Evolutionary conservation across 2,888 invertebrate genomes (phyloP), one percentile per base, ranked within the genome.

Genomic region (Junonia oenone): DNA sequence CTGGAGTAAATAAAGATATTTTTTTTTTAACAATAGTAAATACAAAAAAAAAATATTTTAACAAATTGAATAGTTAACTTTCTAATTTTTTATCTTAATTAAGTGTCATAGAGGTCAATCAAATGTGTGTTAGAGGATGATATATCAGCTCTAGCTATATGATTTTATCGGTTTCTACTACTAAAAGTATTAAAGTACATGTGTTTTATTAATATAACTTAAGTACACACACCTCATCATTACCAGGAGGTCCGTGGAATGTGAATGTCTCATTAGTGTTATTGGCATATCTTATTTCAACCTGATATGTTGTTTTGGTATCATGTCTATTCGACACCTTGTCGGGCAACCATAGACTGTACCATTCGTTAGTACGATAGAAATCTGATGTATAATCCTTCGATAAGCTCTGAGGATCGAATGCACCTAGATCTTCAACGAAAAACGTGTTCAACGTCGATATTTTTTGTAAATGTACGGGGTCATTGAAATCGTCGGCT

Each of bases 251-350:
- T 45, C 98, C 98, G 62, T 98, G 98, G 84, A 97, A 98, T n/a
- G 97, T 96, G 74, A 95, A 97, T n/a, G 97, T 98, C 79, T 97
- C 97, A 83, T 98, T 98, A 0, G 97, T 98, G 73, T 97, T 97
- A 79, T 98, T 98, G 0, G 97, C 95, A 84, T 98, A 97, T 73
- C 97, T 92, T 65, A 98, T 98, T 83, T 97, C 96, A n/a, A 97
- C 96, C 80, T 96, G 95, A 75, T 98, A 98, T 0, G 97, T 97
- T 6, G 97, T 96, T 86, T 98, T 96, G 0, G 97, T 96, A 75
- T 97, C 98, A 74, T 98, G 97, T 56, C 96, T 90, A 51, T 94
- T 92, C 0, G 92, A 93, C 0, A 96, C 95, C 66, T 93, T 91
- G 77, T 99, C 98, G 0, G 99, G 98, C 63, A 99, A 83, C 98